Evolutionary conservation across 2,888 invertebrate genomes (phyloP), one percentile per base, ranked within the genome.

Genomic region (Dinocampus coccinellae): DNA sequence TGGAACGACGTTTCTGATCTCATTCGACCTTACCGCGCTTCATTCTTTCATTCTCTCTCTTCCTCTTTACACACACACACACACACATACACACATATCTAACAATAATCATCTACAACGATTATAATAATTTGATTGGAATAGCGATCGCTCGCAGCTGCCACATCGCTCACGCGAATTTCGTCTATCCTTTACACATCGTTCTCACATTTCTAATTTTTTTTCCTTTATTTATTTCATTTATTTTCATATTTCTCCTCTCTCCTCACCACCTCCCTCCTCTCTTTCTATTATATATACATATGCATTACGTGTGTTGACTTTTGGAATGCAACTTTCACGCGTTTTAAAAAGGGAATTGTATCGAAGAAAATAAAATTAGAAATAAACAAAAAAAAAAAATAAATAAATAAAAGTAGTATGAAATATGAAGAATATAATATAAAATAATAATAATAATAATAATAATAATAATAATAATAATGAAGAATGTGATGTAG

Each of bases 61-160:
- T 33, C 61, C 68, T 65, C 64, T 42, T 33, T 67, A 36, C 61
- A 57, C 58, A 22, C 55, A 42, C 61, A 26, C 53, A 63, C 52
- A 61, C 72, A 55, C 67, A 69, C 53, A 3, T 53, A 22, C 10
- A 47, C 47, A 42, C 42, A 42, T 34, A 47, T 55, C 57, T 57
- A 36, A 39, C 13, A 24, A 34, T n/a, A 53, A n/a, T 57, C 57
- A 57, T 66, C 57, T 66, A 66, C 34, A 39, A 66, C 70, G 61
- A 70, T 75, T 75, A 73, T 70, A 70, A 65, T 75, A 75, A 75
- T 75, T 42, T 20, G 68, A 74, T 74, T 70, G 70, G 65, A 69
- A 69, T 65, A 62, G 52, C 39, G 7, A 29, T n/a, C 53, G 53
- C 64, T 64, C 22, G 53, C 66, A 66, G 57, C 66, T 66, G 66